Base-by-base conservation (phyloP, 2,113 vertebrate genomes). In the Sceloporus tristichus region DNA sequence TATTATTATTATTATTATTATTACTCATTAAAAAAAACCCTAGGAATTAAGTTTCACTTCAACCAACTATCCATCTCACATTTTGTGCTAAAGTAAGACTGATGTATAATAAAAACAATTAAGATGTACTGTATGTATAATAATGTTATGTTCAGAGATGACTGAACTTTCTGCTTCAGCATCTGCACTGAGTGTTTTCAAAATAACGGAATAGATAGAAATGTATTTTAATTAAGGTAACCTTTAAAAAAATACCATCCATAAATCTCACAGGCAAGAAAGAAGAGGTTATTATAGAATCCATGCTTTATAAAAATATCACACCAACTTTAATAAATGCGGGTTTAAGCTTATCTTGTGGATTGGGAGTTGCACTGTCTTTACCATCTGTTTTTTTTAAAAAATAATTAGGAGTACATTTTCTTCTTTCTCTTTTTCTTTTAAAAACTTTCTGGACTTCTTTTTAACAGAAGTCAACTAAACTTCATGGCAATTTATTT, bases 311-410 rank as follows among this genome's bases (percentile, higher is more conserved):
- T 77, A 90, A 86, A 88, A 82, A 56, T 92, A 84, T 7, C 74
- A 87, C 21, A 90, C 19, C 3, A 94, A 91, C 87, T 85, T 76
- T 70, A 93, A 89, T 84, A 92, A 87, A 91, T 21, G 34, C 38
- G 11, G 62, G 79, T 70, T 85, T 91, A 65, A 79, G 56, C 34
- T 82, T 73, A 85, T 87, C 85, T 9, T 81, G 75, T 92, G 90
- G 90, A 93, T 84, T 91, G 93, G 91, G 75, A 85, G 66, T 76
- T 90, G 74, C 87, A 92, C 88, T 91, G 91, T 6, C 86, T 94
- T 93, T 84, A 40, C 62, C 0, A 6, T 91, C 86, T 91, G 71
- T 73, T 93, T 92, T 93, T 92, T 81, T 85, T 84, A 88, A 91
- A 79, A 86, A 81, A 76, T 85, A 93, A 94, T 93, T 88, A 93